Evolutionary conservation across 2,888 invertebrate genomes (phyloP), one percentile per base, ranked within the genome.

Genomic region (Drosophila melanosoma): DNA sequence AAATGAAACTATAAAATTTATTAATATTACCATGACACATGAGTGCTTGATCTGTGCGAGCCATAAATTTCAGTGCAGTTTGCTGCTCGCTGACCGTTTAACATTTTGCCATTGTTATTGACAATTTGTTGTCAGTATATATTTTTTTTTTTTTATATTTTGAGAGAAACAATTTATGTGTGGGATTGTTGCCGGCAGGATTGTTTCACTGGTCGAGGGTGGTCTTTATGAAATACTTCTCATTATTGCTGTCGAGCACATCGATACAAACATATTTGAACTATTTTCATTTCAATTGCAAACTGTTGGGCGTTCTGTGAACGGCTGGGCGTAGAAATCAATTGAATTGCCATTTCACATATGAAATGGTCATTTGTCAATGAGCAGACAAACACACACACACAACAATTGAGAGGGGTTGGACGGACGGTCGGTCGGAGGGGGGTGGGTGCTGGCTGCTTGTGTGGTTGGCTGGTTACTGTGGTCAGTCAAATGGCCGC

Each of bases 331-430:
- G 75, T 63, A 82, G 86, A 88, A 87, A 87, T 87, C 87, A 89
- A 87, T 87, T 90, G 90, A 87, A 89, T 87, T 87, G 88, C 85
- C 88, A 85, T 87, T 90, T 90, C 89, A 87, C 81, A 84, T 85
- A 85, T 88, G 87, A 87, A 90, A 90, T 89, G 90, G 83, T 87
- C 87, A 87, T 87, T 87, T 87, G 87, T 87, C 85, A 85, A 85
- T 89, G 89, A 79, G 84, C 88, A 89, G 23, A 70, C 88, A 89
- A n/a, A 70, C 83, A 70, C 73, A 40, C 48, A 54, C 12, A 51
- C 35, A 42, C 60, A 75, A 76, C 76, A 76, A 80, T 78, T 77
- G 42, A 23, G 42, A 23, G 32, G 52, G 54, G 20, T 45, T 40
- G 48, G 58, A 35, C 59, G 59, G 17, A 35, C 8, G 53, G 29